Evolutionary conservation across 2,888 invertebrate species (phyloP).

Genomic region (Elgonia sp.): DNA sequence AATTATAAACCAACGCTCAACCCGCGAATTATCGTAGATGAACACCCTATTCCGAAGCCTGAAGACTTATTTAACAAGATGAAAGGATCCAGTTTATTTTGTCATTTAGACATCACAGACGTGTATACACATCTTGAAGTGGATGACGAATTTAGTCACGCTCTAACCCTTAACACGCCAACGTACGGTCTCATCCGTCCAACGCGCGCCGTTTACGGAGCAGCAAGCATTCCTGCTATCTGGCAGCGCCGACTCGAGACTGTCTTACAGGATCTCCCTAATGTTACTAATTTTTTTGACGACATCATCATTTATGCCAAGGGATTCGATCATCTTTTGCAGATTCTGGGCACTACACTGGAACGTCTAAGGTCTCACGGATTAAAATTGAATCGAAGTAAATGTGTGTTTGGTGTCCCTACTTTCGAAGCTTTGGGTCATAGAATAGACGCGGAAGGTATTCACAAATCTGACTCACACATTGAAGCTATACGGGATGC

Average conservation of each 20-base stretch:
- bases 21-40: slow-evolving; percentile 60
- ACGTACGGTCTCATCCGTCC: slow-evolving; percentile 65
- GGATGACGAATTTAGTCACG: slow-evolving; percentile 55
- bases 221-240: slow-evolving; percentile 32
- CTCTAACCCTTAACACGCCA: slow-evolving; percentile 57
- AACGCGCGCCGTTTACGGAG: slow-evolving; percentile 51
- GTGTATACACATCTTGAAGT: slow-evolving; percentile 58
- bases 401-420: slow-evolving; percentile 30
- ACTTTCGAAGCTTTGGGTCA: slow-evolving; percentile 36
- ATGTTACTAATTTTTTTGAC: slow-evolving; percentile 57
- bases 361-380: slow-evolving; percentile 34
- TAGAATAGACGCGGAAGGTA: slow-evolving; percentile 5
- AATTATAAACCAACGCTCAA: slow-evolving; percentile 31
- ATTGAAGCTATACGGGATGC: background rate
- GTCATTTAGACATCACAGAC: slow-evolving; percentile 30
- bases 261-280: slow-evolving; percentile 23
- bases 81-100: slow-evolving; percentile 38
- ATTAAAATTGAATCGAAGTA: slow-evolving; percentile 29
- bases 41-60: slow-evolving; percentile 56
- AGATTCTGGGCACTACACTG: slow-evolving; percentile 16
- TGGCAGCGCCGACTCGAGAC: slow-evolving; percentile 51
- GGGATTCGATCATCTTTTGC: slow-evolving; percentile 26
- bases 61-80: slow-evolving; percentile 60
- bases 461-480: background rate
- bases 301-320: slow-evolving; percentile 47